Conservation (phyloP, 2,888 invertebrate species). For the Aporophyla lueneburgensis region DNA sequence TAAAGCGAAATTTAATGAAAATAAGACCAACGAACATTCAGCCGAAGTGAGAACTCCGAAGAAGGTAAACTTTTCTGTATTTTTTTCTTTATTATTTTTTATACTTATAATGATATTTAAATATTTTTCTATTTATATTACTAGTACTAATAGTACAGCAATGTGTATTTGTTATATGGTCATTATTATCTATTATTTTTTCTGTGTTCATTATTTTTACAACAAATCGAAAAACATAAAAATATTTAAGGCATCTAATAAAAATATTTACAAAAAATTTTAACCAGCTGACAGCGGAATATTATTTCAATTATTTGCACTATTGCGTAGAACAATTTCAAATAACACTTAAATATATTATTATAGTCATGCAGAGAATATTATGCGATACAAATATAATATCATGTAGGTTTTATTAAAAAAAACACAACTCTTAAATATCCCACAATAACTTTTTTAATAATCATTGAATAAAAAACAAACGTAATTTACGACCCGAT, state of each 20-base stretch:
- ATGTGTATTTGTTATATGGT: too few relatives aligned
- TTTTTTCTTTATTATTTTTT: background rate
- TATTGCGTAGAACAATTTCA: background rate
- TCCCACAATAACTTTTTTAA: conserved; percentile 25
- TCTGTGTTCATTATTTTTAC: background rate
- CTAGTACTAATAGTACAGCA: too few relatives aligned
- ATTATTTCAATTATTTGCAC: background rate
- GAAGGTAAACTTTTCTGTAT: conserved; percentile 67
- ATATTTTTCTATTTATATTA: too few relatives aligned
- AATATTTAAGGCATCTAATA: background rate
- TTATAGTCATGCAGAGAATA: background rate
- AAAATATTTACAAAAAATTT: background rate
- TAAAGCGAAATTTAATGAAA: conserved; percentile 73
- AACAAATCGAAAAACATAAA: too few relatives aligned
- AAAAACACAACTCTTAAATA: background rate
- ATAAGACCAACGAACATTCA: conserved; percentile 70
- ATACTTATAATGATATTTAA: too few relatives aligned
- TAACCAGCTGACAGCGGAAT: background rate
- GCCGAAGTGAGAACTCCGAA: conserved; percentile 71
- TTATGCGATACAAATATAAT: background rate
- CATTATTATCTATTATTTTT: background rate
- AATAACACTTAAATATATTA: background rate
- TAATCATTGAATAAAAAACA: conserved; percentile 37
- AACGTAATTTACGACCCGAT: conserved; percentile 54
- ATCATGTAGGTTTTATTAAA: background rate